Evolutionary conservation across 2,888 invertebrate genomes (phyloP).

Genomic region (Drosophila emarginata): DNA sequence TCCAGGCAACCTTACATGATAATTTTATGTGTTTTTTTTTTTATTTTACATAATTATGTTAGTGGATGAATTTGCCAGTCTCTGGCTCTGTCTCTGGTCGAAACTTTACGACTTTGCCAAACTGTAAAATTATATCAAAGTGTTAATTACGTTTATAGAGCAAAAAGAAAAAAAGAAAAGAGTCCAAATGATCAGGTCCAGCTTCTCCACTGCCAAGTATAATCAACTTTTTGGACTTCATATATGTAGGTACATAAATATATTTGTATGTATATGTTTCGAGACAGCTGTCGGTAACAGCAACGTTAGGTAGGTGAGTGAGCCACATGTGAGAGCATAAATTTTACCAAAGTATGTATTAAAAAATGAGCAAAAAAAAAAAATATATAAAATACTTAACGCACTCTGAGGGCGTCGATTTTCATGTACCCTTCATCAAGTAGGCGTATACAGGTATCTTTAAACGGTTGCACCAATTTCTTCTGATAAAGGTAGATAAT

Average conservation of each 20-base stretch:
- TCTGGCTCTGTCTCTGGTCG: conserved; percentile 7
- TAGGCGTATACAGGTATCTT: not conserved
- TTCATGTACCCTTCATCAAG: not conserved
- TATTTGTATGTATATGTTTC: not conserved
- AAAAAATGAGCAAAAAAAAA: not conserved
- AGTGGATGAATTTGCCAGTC: conserved; percentile 62
- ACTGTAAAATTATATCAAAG: conserved; percentile 70
- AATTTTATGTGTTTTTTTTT: conserved; percentile 59
- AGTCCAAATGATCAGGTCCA: not conserved
- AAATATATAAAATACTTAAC: conserved; percentile 1
- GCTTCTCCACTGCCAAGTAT: not conserved
- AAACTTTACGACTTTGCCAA: conserved; percentile 52
- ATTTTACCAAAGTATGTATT: conserved; percentile 37
- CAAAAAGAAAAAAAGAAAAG: not conserved
- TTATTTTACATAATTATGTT: conserved; percentile 65
- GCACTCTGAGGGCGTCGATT: not conserved
- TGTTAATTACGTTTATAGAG: conserved; percentile 67
- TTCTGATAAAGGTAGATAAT: not conserved
- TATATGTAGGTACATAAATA: not conserved
- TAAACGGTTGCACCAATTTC: not conserved
- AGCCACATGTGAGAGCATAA: conserved; percentile 54
- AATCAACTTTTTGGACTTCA: not conserved
- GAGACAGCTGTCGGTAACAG: conserved; percentile 31
- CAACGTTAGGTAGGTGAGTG: conserved; percentile 37
- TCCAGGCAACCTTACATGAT: conserved; percentile 54